Conservation (phyloP, 2,797 vertebrate species). For the Coluber constrictor region DNA sequence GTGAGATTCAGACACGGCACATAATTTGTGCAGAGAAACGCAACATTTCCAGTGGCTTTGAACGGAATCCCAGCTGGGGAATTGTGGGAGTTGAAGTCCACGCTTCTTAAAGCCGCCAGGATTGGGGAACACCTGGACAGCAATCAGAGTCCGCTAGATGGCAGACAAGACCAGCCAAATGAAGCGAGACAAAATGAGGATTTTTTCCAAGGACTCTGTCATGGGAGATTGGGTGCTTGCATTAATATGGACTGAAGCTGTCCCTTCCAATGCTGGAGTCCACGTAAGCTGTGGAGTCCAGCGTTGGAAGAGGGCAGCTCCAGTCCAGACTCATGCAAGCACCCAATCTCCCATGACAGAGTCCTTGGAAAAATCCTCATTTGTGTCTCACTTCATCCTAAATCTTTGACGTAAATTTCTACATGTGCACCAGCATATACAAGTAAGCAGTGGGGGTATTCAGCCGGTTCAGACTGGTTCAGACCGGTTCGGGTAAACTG, state of each 20-base stretch:
- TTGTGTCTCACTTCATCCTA: background rate
- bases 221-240: background rate
- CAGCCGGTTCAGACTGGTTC: no score
- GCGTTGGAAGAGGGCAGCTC: background rate
- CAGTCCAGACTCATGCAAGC: background rate
- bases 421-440: background rate
- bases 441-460: background rate
- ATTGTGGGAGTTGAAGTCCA: background rate
- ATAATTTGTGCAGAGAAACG: background rate
- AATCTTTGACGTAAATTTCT: background rate
- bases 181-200: background rate
- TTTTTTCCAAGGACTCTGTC: background rate
- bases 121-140: background rate
- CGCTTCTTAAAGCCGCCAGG: background rate
- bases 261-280: background rate
- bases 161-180: slow-evolving; percentile 39
- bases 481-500: no score
- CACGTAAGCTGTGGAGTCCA: background rate
- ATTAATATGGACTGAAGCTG: background rate
- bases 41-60: background rate
- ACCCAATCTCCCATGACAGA: background rate
- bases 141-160: slow-evolving; percentile 54
- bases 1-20: background rate
- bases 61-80: background rate
- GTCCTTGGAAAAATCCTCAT: background rate